Evolutionary conservation across 2,888 invertebrate genomes (phyloP), one percentile per base, ranked within the genome.

Genomic region (Watsonalla cultraria): DNA sequence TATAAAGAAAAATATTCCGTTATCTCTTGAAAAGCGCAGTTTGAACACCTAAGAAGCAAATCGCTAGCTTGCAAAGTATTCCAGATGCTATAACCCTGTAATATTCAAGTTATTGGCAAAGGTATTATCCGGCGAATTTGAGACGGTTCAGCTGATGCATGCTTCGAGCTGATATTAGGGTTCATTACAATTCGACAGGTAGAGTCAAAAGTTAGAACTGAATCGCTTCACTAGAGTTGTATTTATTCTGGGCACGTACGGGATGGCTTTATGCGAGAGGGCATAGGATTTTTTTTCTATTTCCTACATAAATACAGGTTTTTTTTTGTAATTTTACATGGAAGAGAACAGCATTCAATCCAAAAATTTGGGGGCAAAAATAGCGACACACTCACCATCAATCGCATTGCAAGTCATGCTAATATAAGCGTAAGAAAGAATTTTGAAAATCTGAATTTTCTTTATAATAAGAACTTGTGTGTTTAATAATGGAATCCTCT

Each of bases 161-260:
- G 49, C 37, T 37, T 37, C 37, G 14, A 34, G 35, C 45, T 48
- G 48, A 52, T 47, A 49, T 46, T 45, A 53, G 47, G 55, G 62
- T 73, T 76, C 78, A 80, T 84, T 84, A 75, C 72, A 58, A 82
- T 82, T 82, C 83, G 78, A 64, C 72, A 78, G 80, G 78, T 79
- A 72, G 52, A 79, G 74, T 81, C 81, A 76, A 79, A 82, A 83
- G 79, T 80, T 81, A 75, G 73, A 67, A 51, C 71, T 53, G 70
- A 77, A 78, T 76, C 74, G 74, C 63, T 70, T 67, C 64, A 63
- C 66, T 65, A 60, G 60, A 55, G 57, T 52, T 53, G 58, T 67
- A 66, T 61, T 74, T 76, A 84, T 84, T 82, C 70, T 64, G 66
- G 54, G 68, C 82, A 83, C 84, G 84, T 84, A 69, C 55, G 52